These are phyloP conservation scores for Danio albolineatus DNA, from an alignment of 2,797 vertebrate genomes.

Conservation along the genomic window DNA sequence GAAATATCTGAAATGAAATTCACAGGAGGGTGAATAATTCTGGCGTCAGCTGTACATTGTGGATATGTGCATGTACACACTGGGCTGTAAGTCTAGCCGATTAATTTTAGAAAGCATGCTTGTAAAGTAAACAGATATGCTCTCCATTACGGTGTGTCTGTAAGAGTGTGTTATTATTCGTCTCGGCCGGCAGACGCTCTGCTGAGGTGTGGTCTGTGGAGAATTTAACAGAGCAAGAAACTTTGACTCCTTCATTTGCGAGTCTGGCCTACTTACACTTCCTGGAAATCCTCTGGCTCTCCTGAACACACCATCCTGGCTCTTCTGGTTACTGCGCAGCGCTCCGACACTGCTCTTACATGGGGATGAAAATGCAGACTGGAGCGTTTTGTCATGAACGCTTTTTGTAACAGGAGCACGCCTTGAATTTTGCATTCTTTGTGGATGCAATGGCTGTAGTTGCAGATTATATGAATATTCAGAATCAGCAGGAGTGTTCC, in stretches of 20 bases:
- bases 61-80: too few species aligned
- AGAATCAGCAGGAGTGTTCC: too few species aligned
- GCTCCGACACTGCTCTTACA: too few species aligned
- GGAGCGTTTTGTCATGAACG: too few species aligned
- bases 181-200: conserved; percentile 29
- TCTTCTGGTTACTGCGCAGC: conserved; percentile 36
- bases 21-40: too few species aligned
- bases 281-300: conserved; percentile 40
- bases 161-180: conserved; percentile 15
- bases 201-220: conserved; percentile 31
- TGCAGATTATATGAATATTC: too few species aligned
- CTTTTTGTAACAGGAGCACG: too few species aligned
- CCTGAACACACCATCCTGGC: conserved; percentile 38
- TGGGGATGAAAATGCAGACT: too few species aligned
- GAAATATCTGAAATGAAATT: too few species aligned
- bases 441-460: too few species aligned
- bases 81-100: neutral
- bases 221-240: conserved; percentile 10
- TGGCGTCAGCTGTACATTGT: too few species aligned
- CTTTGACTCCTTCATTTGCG: conserved; percentile 25
- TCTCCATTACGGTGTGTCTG: neutral
- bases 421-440: too few species aligned
- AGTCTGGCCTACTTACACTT: conserved; percentile 54
- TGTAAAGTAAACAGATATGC: neutral
- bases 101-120: neutral